Base-by-base conservation (phyloP, 64 coral and sea anemone genomes). In the Dendrophyllia cribrosa region DNA sequence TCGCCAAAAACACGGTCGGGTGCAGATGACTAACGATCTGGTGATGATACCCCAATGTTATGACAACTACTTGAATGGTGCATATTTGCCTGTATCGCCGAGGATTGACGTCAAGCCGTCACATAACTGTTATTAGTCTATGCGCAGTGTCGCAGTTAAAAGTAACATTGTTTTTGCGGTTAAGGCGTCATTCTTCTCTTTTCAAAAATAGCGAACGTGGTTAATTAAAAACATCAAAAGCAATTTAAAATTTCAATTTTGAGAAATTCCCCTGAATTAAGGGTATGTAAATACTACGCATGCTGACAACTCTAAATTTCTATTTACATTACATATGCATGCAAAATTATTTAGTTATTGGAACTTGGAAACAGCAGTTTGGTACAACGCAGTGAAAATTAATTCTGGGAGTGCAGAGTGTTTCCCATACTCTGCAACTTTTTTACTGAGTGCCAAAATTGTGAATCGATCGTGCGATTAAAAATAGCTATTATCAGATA, bases 51-150 rank as follows among this genome's bases (percentile, higher is more conserved):
- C 46, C 17, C 66, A 15, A 2, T 59, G 12, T 34, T 19, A 48
- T 67, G 80, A 84, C 80, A 67, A 23, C 62, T 50, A 17, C 16
- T 67, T 84, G 62, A 50, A 68, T 49, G 53, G 5, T 56, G 1
- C 19, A 84, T 51, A 45, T 64, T 65, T 64, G 13, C 26, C 59
- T 23, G 15, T 49, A 51, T 52, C 60, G 45, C 20, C 19, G 43
- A 14, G 6, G 60, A 67, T 49, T 84, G 80, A 84, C 80, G 80
- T 84, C 80, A 84, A 62, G 9, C 60, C 45, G n/a, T 48, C 62
- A 24, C 12, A 46, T 65, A 84, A 50, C 9, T 67, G 46, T 22
- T 65, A n/a, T 12, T 67, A 5, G 53, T 9, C 13, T 23, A 49
- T 50, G 17, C 11, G 20, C 7, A 16, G 3, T 48, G 60, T 60